Conservation (phyloP, 1,140 invertebrate species). For the Drosophila melanica region DNA sequence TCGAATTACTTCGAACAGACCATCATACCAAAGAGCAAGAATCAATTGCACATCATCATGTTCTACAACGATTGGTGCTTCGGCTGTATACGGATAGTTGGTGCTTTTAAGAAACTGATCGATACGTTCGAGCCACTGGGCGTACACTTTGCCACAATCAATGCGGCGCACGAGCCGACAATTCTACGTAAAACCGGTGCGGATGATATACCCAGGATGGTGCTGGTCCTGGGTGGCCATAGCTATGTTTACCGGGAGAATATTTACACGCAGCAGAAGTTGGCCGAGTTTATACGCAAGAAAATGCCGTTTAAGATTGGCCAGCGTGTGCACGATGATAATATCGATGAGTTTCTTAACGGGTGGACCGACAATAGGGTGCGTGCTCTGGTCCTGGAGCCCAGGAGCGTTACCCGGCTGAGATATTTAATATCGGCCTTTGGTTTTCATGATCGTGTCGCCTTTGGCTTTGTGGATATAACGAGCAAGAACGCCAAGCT, state of each 20-base stretch:
- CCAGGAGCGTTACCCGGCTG: conserved; percentile 89
- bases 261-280: conserved; percentile 90
- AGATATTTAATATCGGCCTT: conserved; percentile 95
- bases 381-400: conserved; percentile 94
- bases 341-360: conserved; percentile 91
- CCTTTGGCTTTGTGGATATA: conserved; percentile 92
- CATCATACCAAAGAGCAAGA: conserved; percentile 92
- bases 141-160: conserved; percentile 88
- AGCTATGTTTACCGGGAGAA: conserved; percentile 92
- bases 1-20: conserved; percentile 94
- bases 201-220: conserved; percentile 91
- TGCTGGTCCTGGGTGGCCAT: conserved; percentile 92
- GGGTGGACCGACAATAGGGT: conserved; percentile 97
- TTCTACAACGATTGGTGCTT: conserved; percentile 98
- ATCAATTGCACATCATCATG: conserved; percentile 92
- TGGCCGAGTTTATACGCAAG: conserved; percentile 91
- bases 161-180: conserved; percentile 91
- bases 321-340: conserved; percentile 88
- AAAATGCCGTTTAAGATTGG: conserved; percentile 93
- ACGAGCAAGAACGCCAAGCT: conserved; percentile 86
- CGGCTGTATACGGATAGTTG: conserved; percentile 93
- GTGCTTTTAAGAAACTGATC: conserved; percentile 91
- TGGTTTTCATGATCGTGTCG: conserved; percentile 92
- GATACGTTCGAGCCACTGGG: conserved; percentile 91
- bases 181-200: conserved; percentile 91